Conservation (phyloP, 2,888 invertebrate genomes). For the Acronicta aceris region DNA sequence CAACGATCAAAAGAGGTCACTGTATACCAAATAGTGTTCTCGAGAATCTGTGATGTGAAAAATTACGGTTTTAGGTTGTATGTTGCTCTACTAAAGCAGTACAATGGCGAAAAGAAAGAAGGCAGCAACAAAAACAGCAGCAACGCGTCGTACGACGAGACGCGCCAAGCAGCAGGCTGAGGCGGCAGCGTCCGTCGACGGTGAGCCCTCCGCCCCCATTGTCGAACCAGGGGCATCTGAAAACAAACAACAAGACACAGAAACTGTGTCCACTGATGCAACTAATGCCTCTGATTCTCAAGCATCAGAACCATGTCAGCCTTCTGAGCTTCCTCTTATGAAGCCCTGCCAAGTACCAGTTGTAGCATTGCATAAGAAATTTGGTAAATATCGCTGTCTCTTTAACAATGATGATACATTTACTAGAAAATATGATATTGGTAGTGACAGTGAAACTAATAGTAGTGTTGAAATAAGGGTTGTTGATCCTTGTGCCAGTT, state of each 20-base stretch:
- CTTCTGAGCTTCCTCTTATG: constrained; percentile 28
- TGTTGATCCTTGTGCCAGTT: constrained; percentile 81
- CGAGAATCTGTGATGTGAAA: constrained; percentile 49
- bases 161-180: constrained; percentile 77
- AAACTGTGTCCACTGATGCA: constrained; percentile 42
- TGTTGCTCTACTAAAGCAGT: constrained; percentile 61
- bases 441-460: constrained; percentile 87
- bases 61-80: constrained; percentile 72
- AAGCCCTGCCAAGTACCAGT: constrained; percentile 71
- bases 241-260: constrained; percentile 34
- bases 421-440: constrained; percentile 78
- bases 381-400: constrained; percentile 88
- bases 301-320: constrained; percentile 58
- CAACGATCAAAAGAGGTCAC: constrained; percentile 80
- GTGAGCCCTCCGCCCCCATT: constrained; percentile 68
- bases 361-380: constrained; percentile 87
- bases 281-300: constrained; percentile 50
- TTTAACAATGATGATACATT: constrained; percentile 80
- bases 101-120: constrained; percentile 85
- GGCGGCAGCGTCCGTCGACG: constrained; percentile 61
- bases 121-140: constrained; percentile 72
- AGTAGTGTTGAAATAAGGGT: constrained; percentile 83
- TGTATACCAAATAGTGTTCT: constrained; percentile 57
- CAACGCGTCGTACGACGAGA: constrained; percentile 76
- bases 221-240: constrained; percentile 33